These are phyloP conservation scores for Galagoides demidoff DNA, from an alignment of 2,797 vertebrate species.

Conservation along the genomic window DNA sequence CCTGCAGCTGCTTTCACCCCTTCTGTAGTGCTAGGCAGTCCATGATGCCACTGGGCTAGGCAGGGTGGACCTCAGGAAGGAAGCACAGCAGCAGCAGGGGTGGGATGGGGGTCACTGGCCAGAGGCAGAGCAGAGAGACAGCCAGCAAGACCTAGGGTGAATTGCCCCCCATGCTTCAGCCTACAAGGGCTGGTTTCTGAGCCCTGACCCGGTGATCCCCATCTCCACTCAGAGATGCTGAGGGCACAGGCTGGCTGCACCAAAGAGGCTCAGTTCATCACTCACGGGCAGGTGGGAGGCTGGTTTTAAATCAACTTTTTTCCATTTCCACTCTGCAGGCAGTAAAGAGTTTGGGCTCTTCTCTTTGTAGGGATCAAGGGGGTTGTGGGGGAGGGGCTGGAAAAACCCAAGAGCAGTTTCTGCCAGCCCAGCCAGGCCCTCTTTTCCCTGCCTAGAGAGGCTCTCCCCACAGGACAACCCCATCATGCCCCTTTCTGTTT, in stretches of 20 bases:
- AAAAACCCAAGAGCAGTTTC: constrained; percentile 52
- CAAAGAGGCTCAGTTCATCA: not conserved
- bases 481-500: not conserved
- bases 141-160: not conserved
- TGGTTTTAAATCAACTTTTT: constrained; percentile 20
- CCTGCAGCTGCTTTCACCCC: not conserved
- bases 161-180: not conserved
- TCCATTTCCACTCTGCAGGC: not conserved
- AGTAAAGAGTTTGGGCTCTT: not conserved
- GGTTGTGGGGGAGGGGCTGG: not conserved
- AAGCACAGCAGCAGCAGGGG: not conserved
- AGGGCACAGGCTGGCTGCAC: not conserved
- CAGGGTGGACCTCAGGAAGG: not conserved
- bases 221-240: not conserved
- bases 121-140: not conserved
- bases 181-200: not conserved
- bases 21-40: not conserved
- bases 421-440: not conserved
- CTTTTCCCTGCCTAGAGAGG: not conserved
- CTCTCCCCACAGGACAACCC: not conserved
- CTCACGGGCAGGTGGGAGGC: not conserved
- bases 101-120: not conserved
- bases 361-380: not conserved
- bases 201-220: not conserved
- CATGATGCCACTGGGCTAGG: not conserved